phyloP scores from a whole-genome alignment of 2,888 invertebrate species.

The Blastobasis adustella region DNA sequence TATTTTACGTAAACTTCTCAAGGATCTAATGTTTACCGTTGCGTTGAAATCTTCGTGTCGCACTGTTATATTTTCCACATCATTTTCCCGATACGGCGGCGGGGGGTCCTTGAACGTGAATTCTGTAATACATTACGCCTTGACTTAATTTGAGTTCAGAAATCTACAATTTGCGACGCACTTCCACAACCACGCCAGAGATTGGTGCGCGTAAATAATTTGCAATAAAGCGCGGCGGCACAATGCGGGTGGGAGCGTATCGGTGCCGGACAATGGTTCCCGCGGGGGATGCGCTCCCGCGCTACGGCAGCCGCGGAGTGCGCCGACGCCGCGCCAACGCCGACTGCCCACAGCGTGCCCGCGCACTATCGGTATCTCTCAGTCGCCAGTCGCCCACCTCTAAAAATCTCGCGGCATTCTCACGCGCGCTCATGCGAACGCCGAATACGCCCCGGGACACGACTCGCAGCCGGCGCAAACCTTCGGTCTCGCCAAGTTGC shows the following conservation, averaged over 20 bases:
- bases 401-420: constrained; percentile 35
- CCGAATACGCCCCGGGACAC: constrained; percentile 35
- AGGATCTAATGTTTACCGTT: constrained; percentile 1
- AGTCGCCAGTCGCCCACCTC: constrained; percentile 36
- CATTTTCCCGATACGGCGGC: constrained; percentile 58
- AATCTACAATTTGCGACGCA: too few relatives aligned
- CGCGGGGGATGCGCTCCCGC: constrained; percentile 38
- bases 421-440: constrained; percentile 25
- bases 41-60: background rate
- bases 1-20: too few relatives aligned
- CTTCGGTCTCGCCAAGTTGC: constrained; percentile 17
- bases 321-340: constrained; percentile 14
- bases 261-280: constrained; percentile 35
- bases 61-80: constrained; percentile 25
- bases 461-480: constrained; percentile 30
- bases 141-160: constrained; percentile 19
- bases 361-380: constrained; percentile 23
- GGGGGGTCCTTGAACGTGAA: constrained; percentile 55
- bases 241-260: constrained; percentile 35
- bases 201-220: constrained; percentile 4
- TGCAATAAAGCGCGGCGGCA: constrained; percentile 19
- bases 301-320: constrained; percentile 10
- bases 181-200: too few relatives aligned
- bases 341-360: background rate
- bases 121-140: constrained; percentile 36